Evolutionary conservation across 1,140 invertebrate genomes (phyloP), one percentile per base, ranked within the genome.

Genomic region (Harpegnathos saltator): DNA sequence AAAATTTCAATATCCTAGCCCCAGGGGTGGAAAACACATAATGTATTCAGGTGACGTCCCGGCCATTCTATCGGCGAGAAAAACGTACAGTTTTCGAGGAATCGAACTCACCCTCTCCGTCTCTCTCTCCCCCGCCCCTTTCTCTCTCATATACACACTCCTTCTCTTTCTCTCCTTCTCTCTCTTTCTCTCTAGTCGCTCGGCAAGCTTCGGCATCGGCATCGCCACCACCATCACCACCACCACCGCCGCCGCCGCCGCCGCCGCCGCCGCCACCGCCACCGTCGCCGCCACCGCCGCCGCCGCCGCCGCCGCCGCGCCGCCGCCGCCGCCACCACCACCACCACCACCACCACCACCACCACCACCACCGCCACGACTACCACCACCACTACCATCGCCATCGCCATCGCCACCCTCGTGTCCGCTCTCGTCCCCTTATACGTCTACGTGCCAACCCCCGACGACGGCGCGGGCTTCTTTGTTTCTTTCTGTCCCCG

Each of bases 1-100:
- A 94, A 94, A 94, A 93, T 94, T 94, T 94, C 94, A 94, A 94
- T 94, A 94, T 94, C 93, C 92, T 93, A 92, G 93, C 93, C 93
- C 93, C 93, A 94, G 92, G 93, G 93, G 93, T 93, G 91, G 92
- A 93, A 94, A 94, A 94, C 93, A 94, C 93, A 94, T 94, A 94
- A 94, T 94, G 93, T 94, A 94, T 94, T 94, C 94, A 94, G 92
- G 93, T 94, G 93, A 94, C 93, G 94, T 94, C 93, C 91, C 94
- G 92, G 93, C 93, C 94, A 94, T 94, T 94, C 94, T 94, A 94
- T 94, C 92, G 93, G 93, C 92, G 93, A 92, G 93, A 94, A 94
- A 94, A 94, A 94, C 93, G 93, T 93, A 94, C 93, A 94, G 93
- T 94, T 94, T 94, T 93, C 92, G 89, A 91, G 91, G 91, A 94